Percentiles rank a stretch among this genome's conserved stretches.
phyloP scores from a whole-genome alignment of 2,888 invertebrate genomes.

The Tuberolachnus salignus region DNA sequence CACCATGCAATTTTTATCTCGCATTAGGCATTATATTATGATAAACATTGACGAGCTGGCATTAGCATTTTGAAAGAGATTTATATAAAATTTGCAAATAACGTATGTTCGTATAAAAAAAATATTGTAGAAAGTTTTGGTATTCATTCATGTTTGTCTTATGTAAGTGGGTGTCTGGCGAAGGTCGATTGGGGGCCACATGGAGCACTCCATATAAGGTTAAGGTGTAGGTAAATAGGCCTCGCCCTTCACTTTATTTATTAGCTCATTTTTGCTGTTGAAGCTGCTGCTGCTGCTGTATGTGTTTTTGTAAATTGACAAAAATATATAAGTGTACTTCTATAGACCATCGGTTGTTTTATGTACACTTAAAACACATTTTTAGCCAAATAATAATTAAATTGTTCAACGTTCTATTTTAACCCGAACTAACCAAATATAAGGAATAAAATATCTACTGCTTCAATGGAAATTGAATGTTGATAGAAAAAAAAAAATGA shows the following conservation, averaged over 20 bases:
- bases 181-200: constrained; percentile 39
- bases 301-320: constrained; percentile 20
- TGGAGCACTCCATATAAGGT: constrained; percentile 55
- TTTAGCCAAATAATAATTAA: no score
- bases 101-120: neutral
- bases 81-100: constrained; percentile 15
- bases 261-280: constrained; percentile 48
- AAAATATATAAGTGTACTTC: neutral
- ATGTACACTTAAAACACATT: no score
- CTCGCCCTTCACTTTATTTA: constrained; percentile 56
- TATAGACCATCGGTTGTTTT: neutral
- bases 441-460: no score
- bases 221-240: constrained; percentile 56
- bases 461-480: no score
- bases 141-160: constrained; percentile 48
- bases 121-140: constrained; percentile 44
- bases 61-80: neutral
- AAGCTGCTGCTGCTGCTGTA: neutral
- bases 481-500: no score
- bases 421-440: no score
- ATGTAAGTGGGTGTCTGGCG: constrained; percentile 49
- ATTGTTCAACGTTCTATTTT: no score
- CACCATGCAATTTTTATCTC: no score
- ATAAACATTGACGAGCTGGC: neutral
- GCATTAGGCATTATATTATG: no score